Conservation (phyloP, 2,113 vertebrate species). For the Cyphomyrus discorhynchus region DNA sequence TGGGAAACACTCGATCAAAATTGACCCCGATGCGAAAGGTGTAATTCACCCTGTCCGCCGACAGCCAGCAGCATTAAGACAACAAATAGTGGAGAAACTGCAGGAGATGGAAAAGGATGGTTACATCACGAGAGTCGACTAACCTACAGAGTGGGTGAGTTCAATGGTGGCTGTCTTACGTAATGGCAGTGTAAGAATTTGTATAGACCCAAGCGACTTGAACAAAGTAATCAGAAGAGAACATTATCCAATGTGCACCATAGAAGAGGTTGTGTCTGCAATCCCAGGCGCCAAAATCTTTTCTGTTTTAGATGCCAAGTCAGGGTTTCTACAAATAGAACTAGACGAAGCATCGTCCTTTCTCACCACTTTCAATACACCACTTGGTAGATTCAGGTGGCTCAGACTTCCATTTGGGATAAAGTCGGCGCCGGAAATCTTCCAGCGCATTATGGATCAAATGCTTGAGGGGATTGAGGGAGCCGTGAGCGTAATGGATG, state of each 20-base stretch:
- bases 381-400: constrained; percentile 18
- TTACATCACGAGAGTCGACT: too few species aligned
- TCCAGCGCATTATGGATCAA: constrained; percentile 12
- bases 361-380: constrained; percentile 23
- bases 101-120: too few species aligned
- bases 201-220: too few species aligned
- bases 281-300: constrained; percentile 21
- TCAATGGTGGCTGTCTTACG: constrained; percentile 13
- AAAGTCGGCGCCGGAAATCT: constrained; percentile 18
- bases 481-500: constrained; percentile 18
- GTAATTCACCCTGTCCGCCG: too few species aligned
- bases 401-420: constrained; percentile 20
- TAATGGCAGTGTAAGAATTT: too few species aligned
- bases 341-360: constrained; percentile 23
- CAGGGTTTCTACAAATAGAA: constrained; percentile 26
- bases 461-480: constrained; percentile 20
- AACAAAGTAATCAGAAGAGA: too few species aligned
- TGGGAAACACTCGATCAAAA: too few species aligned
- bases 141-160: constrained; percentile 22
- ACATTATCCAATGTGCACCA: constrained; percentile 12
- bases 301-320: constrained; percentile 27
- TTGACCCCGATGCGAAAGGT: too few species aligned
- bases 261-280: constrained; percentile 15
- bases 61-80: too few species aligned
- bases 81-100: too few species aligned